Evolutionary conservation across 2,797 vertebrate species (phyloP), one percentile per base, ranked within the genome.

Genomic region (Muscicapa comitata): DNA sequence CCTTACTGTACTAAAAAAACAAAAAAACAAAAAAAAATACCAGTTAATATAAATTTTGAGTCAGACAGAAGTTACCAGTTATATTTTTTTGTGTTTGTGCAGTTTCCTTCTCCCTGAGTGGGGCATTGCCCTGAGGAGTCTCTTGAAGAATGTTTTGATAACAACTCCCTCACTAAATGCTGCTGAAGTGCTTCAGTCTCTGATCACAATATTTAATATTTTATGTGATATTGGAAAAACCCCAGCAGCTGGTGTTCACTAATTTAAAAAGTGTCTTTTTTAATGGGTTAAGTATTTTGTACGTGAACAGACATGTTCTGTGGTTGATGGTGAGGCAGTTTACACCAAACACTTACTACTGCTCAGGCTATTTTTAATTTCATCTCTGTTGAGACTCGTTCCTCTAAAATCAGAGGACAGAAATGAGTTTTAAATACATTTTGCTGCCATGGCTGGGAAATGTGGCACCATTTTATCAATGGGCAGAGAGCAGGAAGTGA

Each of bases 401-500:
- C 67, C 70, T 88, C 29, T 79, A 59, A 59, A 90, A 71, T 35
- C 72, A 73, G 72, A 31, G 26, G 47, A 21, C 3, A 76, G 71
- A 76, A 55, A 11, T 1, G 17, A 87, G 59, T 83, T 57, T 77
- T 88, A 83, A 86, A 94, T 91, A 87, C 7, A 4, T 54, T 89
- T 80, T 83, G 61, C 61, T 65, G 3, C 43, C 58, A 26, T 47
- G 31, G 0, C 3, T 87, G 58, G 61, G 94, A 73, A 93, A 94
- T 88, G 89, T 90, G 20, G 66, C 87, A 47, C 73, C 78, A 24
- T 91, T 86, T 94, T 83, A 74, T 95, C 91, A 58, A 68, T 58
- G 79, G 51, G 71, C 62, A 33, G 6, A 54, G 35, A 63, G 72
- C 91, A 96, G 95, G 96, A 95, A 96, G 73, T 38, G 85, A 86